phyloP scores from a whole-genome alignment of 2,113 vertebrate genomes.

The Mola mola region DNA sequence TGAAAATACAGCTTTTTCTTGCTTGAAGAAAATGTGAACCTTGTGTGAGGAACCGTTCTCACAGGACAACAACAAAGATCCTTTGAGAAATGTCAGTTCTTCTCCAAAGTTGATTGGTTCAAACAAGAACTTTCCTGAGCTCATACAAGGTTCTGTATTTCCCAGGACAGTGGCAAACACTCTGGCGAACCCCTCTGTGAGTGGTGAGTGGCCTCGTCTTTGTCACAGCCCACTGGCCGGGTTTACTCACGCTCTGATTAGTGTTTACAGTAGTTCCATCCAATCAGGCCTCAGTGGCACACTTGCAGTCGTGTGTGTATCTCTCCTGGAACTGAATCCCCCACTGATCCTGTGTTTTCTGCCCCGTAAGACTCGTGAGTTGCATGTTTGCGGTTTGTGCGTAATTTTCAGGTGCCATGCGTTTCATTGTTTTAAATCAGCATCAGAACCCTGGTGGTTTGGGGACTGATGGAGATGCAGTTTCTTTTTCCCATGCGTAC shows the following conservation, averaged over 20 bases:
- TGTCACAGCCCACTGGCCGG: conserved; percentile 50
- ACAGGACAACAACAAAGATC: no score
- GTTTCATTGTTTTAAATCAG: conserved; percentile 57
- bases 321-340: conserved; percentile 39
- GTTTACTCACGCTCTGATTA: conserved; percentile 70
- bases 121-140: no score
- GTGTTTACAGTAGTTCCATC: conserved; percentile 66
- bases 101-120: no score
- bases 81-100: no score
- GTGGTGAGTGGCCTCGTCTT: conserved; percentile 50
- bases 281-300: conserved; percentile 62
- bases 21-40: background rate
- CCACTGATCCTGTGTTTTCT: conserved; percentile 38
- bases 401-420: conserved; percentile 48
- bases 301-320: conserved; percentile 31
- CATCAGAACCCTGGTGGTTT: conserved; percentile 34
- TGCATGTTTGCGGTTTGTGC: conserved; percentile 40
- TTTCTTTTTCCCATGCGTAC: conserved; percentile 36
- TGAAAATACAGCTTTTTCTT: background rate
- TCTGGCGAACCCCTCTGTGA: conserved; percentile 23
- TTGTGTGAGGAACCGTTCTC: no score
- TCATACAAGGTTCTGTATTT: background rate
- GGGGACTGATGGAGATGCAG: conserved; percentile 11
- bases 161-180: background rate
- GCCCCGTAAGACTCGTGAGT: conserved; percentile 44